Base-by-base conservation (phyloP, 30 jellyfish, hydroid and myxozoan genomes). In the Catostylus mosaicus region DNA sequence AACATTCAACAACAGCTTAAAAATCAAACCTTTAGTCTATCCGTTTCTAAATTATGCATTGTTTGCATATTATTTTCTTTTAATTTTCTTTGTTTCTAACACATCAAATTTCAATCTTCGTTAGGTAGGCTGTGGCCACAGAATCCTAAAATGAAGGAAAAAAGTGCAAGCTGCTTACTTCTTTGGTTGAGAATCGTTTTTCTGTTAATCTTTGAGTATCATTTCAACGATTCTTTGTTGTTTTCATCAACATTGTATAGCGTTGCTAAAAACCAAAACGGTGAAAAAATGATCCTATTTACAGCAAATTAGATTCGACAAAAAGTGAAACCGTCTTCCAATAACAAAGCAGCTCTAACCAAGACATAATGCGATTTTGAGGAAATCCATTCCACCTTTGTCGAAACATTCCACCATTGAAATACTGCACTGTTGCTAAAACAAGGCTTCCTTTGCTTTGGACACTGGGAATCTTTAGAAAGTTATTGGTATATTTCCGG, bases 1-100 rank as follows among this genome's bases (percentile, higher is more conserved):
- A 52, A 52, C 67, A n/a, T 24, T 52, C 56, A 16, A 11, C 26
- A 14, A 8, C 29, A n/a, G 9, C 26, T 22, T 22, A 24, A 18
- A 59, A 59, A 12, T 22, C 8, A 59, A 23, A 22, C 38, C 11
- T 6, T 59, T 6, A 50, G 63, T 50, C 26, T 59, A 59, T 4
- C 37, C 71, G 38, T 26, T 27, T 16, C n/a, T 24, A 27, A 59
- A n/a, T 59, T 59, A 59, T 24, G 67, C 67, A 52, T 59, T 59
- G 56, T 16, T n/a, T n/a, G n/a, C n/a, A n/a, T n/a, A n/a, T n/a
- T 50, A 50, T 50, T 50, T 50, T 3, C 63, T 50, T 22, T 43
- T 22, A 23, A 59, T 23, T 3, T 59, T 59, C 19, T 5, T 59
- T 24, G 71, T 23, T 24, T 59, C 19, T 27, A 52, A 1, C 8